Conservation (phyloP, 2,888 invertebrate species). For the Tetheella fluctuosa region DNA sequence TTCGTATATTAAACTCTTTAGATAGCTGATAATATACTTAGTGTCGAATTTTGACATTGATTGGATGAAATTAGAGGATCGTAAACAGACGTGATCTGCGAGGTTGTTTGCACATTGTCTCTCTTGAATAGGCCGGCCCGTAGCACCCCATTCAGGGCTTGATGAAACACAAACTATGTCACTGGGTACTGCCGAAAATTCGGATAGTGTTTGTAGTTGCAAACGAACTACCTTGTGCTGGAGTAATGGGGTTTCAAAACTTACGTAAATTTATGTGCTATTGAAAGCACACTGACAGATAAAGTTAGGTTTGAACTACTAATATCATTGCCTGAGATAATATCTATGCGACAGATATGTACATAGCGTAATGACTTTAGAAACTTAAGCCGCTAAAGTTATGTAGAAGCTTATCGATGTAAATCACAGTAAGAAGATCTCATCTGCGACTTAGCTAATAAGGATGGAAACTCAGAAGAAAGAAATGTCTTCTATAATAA, state of each 20-base stretch:
- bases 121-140: slow-evolving; percentile 59
- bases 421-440: neutral
- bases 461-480: slow-evolving; percentile 4
- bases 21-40: slow-evolving; percentile 10
- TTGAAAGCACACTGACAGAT: slow-evolving; percentile 18
- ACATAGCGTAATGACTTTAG: neutral
- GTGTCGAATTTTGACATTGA: slow-evolving; percentile 55
- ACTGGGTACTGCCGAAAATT: slow-evolving; percentile 72
- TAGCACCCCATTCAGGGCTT: slow-evolving; percentile 63
- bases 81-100: slow-evolving; percentile 62
- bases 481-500: slow-evolving; percentile 8
- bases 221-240: slow-evolving; percentile 63
- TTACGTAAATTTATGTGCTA: slow-evolving; percentile 28
- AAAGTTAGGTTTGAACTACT: slow-evolving; percentile 17
- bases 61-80: slow-evolving; percentile 68
- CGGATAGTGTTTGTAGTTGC: slow-evolving; percentile 62
- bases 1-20: neutral
- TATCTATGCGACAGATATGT: neutral
- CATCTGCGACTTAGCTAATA: slow-evolving; percentile 7
- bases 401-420: neutral
- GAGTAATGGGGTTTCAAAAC: slow-evolving; percentile 61
- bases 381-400: neutral
- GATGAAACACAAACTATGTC: slow-evolving; percentile 82
- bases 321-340: slow-evolving; percentile 12
- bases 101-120: slow-evolving; percentile 61